Base-by-base conservation (phyloP, 2,888 invertebrate species). In the Erpobdella octoculata region DNA sequence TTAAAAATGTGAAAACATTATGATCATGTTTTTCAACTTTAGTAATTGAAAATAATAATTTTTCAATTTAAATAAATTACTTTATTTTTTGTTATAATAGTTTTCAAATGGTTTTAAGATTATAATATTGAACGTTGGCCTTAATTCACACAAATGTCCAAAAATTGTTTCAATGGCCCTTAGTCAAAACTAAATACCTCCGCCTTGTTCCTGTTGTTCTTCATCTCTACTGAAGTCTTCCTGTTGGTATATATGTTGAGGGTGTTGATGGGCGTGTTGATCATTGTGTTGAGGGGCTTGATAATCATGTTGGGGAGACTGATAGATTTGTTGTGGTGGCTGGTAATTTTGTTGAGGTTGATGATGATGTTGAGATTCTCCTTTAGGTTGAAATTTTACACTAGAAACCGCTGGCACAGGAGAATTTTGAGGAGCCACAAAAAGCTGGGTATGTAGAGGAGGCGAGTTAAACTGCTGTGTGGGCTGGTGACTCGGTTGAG, bases 291-390 rank as follows among this genome's bases (percentile, higher is more conserved):
- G 37, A 5, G 35, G 65, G 8, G 35, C 46, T 8, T 67, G 67
- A 46, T 67, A 18, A 6, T 41, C 15, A 67, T 21, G 12, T 41
- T 21, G 67, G 41, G 37, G 38, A 2, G 33, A 33, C 25, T 67
- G 67, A 2, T 67, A 38, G n/a, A 37, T 25, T 25, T 67, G 38
- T 38, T 67, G 41, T 8, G 6, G 46, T 25, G 6, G 46, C 9
- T 46, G 67, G 5, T 18, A 28, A 66, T 33, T 12, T 33, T 64
- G 64, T 64, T 64, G 64, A 18, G 62, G 31, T 62, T 62, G 62
- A 12, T 62, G 15, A 28, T 31, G 62, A 62, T 62, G 31, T n/a
- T 33, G 15, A 9, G 4, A 15, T 25, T 53, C 53, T 21, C 21
- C 21, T n/a, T 53, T 53, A 53, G 53, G 53, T 1, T 53, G 53